Conservation (phyloP, 2,888 invertebrate species). For the Cephus nigrinus region DNA sequence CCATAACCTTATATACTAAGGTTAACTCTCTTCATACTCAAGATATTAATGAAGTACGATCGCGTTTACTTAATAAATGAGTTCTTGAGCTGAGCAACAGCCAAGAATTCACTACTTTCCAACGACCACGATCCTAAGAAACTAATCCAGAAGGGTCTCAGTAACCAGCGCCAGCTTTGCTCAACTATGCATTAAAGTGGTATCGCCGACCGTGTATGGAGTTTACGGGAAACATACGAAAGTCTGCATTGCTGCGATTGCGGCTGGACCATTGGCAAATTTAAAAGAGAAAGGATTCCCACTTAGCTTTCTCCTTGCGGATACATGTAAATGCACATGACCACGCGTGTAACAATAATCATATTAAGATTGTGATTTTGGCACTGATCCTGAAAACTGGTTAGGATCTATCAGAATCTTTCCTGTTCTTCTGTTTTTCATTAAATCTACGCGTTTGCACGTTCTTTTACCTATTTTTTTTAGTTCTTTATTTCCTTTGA, state of each 20-base stretch:
- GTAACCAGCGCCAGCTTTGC: not conserved
- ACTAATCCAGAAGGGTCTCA: not conserved
- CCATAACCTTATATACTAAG: not conserved
- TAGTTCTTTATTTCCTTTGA: not conserved
- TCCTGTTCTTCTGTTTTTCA: not conserved
- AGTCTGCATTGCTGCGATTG: not conserved
- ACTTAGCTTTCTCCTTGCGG: not conserved
- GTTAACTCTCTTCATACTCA: not conserved
- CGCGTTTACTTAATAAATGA: not conserved
- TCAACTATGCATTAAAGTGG: not conserved
- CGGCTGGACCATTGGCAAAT: not conserved
- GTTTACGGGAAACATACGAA: not conserved
- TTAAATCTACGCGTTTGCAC: not conserved
- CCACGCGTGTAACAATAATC: not conserved
- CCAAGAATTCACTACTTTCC: not conserved
- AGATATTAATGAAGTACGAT: not conserved
- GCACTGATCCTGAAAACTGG: not conserved
- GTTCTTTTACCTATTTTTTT: not conserved
- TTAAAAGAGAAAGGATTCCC: not conserved
- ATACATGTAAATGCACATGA: not conserved
- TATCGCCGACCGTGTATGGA: not conserved
- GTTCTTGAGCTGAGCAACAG: not conserved
- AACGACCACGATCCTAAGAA: not conserved
- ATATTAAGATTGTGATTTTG: not conserved
- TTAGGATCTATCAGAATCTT: not conserved